phyloP scores from a whole-genome alignment of 2,113 vertebrate species.

The Tragulus kanchil region DNA sequence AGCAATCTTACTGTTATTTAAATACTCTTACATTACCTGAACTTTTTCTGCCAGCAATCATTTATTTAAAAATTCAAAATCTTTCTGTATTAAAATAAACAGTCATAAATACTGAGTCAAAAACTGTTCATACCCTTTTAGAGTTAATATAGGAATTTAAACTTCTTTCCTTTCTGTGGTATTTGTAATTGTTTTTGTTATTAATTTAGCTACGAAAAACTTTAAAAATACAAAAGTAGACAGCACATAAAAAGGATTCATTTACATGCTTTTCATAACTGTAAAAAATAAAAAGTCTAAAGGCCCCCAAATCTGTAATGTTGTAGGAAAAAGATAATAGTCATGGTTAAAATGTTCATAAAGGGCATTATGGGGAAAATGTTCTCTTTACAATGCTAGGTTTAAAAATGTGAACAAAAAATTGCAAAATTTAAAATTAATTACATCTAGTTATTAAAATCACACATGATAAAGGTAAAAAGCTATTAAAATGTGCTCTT shows the following conservation, averaged over 20 bases:
- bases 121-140: not conserved
- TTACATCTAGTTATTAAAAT: not conserved
- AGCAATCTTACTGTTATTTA: not conserved
- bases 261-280: not conserved
- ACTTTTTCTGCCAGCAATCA: not conserved
- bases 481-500: not conserved
- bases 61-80: not conserved
- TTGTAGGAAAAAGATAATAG: not conserved
- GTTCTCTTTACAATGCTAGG: not conserved
- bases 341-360: not conserved
- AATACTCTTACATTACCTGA: not conserved
- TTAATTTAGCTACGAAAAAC: not conserved
- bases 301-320: not conserved
- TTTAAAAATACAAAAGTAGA: not conserved
- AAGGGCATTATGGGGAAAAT: not conserved
- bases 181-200: not conserved
- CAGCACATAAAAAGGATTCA: not conserved
- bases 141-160: not conserved
- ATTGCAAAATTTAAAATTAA: not conserved
- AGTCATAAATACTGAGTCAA: not conserved
- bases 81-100: not conserved
- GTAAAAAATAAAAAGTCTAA: not conserved
- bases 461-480: not conserved
- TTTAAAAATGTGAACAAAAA: not conserved
- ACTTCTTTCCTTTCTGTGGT: not conserved